Percentiles rank a stretch among this genome's conserved stretches.
phyloP scores from a whole-genome alignment of 53 echinoderm and acorn worm species.

The Paracentrotus lividus region DNA sequence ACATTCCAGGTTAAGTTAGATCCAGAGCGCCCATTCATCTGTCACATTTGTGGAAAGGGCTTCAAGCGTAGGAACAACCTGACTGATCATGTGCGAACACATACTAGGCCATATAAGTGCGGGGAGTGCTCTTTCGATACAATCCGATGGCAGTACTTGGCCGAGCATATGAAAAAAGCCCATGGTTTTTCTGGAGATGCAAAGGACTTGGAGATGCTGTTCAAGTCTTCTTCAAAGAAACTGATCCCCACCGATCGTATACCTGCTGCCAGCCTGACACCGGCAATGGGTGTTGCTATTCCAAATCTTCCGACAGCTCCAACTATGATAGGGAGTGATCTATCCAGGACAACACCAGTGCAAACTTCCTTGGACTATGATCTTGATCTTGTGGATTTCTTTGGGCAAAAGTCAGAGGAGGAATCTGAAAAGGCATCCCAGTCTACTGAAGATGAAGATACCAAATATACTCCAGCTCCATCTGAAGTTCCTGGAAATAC shows the following conservation, averaged over 20 bases:
- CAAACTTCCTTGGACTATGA: slow-evolving; percentile 57
- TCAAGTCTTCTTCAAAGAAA: slow-evolving; percentile 94
- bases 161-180: slow-evolving; percentile 91
- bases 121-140: slow-evolving; percentile 96
- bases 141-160: slow-evolving; percentile 97
- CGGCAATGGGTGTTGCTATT: slow-evolving; percentile 57
- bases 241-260: slow-evolving; percentile 96
- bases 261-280: slow-evolving; percentile 87
- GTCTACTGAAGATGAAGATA: slow-evolving; percentile 54
- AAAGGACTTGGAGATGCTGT: slow-evolving; percentile 91
- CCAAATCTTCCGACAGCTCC: slow-evolving; percentile 38
- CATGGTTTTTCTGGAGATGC: slow-evolving; percentile 95
- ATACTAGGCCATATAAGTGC: slow-evolving; percentile 97
- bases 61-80: slow-evolving; percentile 97
- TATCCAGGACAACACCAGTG: slow-evolving; percentile 45
- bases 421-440: slow-evolving; percentile 1
- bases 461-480: slow-evolving; percentile 3
- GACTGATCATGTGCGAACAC: slow-evolving; percentile 94
- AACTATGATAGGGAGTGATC: slow-evolving; percentile 57
- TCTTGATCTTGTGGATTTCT: slow-evolving; percentile 93
- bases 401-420: slow-evolving; percentile 67
- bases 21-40: slow-evolving; percentile 92
- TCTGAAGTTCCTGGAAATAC: not conserved
- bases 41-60: slow-evolving; percentile 96
- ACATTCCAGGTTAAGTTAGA: slow-evolving; percentile 60